Conservation (phyloP, 2,888 invertebrate genomes). For the Kuschelorhynchus macadamiae region DNA sequence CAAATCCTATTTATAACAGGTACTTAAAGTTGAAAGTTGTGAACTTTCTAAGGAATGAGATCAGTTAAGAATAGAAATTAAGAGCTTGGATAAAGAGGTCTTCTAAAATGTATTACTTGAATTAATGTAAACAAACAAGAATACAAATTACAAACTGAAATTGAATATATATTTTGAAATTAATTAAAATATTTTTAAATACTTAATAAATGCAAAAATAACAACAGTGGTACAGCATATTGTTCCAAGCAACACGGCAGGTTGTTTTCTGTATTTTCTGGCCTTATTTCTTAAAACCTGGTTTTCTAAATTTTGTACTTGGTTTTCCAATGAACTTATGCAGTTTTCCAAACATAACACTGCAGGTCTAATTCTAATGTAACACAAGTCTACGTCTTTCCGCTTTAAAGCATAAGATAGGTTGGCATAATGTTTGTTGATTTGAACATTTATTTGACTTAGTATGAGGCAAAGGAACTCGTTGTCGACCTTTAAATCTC, state of each 20-base stretch:
- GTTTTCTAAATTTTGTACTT: slow-evolving; percentile 45
- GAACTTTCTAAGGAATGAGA: no score
- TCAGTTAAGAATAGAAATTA: no score
- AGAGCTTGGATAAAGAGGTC: no score
- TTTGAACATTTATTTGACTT: slow-evolving; percentile 51
- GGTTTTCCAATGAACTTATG: slow-evolving; percentile 45
- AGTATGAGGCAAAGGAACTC: slow-evolving; percentile 48
- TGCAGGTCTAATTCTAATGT: slow-evolving; percentile 50
- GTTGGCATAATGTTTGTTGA: slow-evolving; percentile 53
- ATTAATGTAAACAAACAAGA: no score
- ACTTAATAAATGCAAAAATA: slow-evolving; percentile 17
- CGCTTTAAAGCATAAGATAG: slow-evolving; percentile 51
- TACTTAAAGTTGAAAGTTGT: no score
- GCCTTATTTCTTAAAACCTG: slow-evolving; percentile 31
- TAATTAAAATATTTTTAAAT: no score
- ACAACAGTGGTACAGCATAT: slow-evolving; percentile 15
- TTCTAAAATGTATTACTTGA: no score
- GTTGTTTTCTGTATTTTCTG: slow-evolving; percentile 3
- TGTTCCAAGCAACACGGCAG: slow-evolving; percentile 18
- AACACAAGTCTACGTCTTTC: slow-evolving; percentile 50
- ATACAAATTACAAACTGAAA: no score
- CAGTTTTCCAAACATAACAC: slow-evolving; percentile 40
- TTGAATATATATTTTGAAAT: no score
- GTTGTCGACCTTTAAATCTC: slow-evolving; percentile 42
- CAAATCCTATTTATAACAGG: no score